Percentiles rank a stretch among this genome's conserved stretches.
These are phyloP conservation scores for Zaprionus ghesquierei DNA, from an alignment of 1,140 invertebrate genomes.

Conservation along the genomic window DNA sequence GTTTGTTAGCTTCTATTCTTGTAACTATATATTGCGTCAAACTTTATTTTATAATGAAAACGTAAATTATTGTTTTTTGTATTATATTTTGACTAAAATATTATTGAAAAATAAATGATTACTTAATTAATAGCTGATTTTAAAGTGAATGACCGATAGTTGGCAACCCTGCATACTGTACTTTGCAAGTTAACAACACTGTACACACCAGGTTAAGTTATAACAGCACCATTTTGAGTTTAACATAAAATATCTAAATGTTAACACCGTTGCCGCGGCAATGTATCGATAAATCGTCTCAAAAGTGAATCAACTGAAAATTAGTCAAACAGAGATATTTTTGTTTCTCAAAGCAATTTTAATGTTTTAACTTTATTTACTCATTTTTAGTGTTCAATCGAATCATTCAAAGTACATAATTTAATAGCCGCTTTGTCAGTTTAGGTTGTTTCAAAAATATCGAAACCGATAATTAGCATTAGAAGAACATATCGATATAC, in stretches of 20 bases:
- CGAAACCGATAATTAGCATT: conserved; percentile 12
- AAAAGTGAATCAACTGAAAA: not conserved
- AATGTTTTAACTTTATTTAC: not conserved
- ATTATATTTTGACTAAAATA: not conserved
- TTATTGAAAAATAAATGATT: not conserved
- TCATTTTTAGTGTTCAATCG: not conserved
- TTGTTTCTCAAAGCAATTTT: not conserved
- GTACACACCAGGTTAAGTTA: not conserved
- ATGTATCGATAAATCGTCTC: not conserved
- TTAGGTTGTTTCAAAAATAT: not conserved
- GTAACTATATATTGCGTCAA: too few relatives aligned
- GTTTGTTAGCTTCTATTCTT: not conserved
- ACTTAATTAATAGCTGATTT: too few relatives aligned
- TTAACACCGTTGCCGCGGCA: not conserved
- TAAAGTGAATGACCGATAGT: not conserved
- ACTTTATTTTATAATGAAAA: too few relatives aligned
- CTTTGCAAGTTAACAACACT: not conserved
- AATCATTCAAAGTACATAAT: not conserved
- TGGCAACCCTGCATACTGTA: not conserved
- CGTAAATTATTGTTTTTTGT: too few relatives aligned
- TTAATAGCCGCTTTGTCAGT: not conserved
- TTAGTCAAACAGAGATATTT: not conserved
- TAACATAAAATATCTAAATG: conserved; percentile 11
- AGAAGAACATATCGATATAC: conserved; percentile 19
- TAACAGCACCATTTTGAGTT: conserved; percentile 22